These are phyloP conservation scores for Trisateles emortualis DNA, from an alignment of 2,888 invertebrate genomes.

Conservation along the genomic window DNA sequence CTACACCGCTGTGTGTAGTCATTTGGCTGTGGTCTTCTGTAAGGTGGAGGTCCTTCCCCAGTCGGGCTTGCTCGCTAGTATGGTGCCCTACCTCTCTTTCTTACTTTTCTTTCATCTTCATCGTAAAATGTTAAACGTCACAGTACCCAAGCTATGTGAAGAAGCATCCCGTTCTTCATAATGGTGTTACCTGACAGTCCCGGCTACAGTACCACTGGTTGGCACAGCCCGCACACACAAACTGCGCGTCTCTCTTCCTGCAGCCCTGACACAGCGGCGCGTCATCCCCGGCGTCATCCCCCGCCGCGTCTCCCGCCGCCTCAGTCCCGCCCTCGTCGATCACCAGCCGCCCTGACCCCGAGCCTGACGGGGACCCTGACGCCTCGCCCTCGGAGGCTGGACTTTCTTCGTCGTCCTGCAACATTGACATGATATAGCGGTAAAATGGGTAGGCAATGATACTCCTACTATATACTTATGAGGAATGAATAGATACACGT, in stretches of 20 bases:
- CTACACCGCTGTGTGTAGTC: no score
- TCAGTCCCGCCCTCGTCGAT: slow-evolving; percentile 63
- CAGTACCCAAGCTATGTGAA: no score
- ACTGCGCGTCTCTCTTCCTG: slow-evolving; percentile 92
- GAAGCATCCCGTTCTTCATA: neutral
- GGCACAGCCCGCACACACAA: slow-evolving; percentile 95
- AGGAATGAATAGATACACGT: no score
- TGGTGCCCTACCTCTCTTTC: no score
- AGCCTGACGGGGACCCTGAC: slow-evolving; percentile 60
- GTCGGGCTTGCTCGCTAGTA: no score
- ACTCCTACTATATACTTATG: no score
- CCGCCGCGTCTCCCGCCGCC: slow-evolving; percentile 72
- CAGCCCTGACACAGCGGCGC: slow-evolving; percentile 95
- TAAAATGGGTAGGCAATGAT: no score
- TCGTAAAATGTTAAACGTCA: no score
- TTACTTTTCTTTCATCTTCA: no score
- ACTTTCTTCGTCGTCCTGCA: slow-evolving; percentile 88
- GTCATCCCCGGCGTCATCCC: slow-evolving; percentile 72
- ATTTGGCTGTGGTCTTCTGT: no score
- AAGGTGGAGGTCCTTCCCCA: no score
- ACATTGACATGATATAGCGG: neutral
- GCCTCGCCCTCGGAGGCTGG: slow-evolving; percentile 82
- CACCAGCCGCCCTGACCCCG: slow-evolving; percentile 65
- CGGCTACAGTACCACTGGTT: slow-evolving; percentile 98
- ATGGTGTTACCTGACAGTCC: slow-evolving; percentile 92